Evolutionary conservation across 2,113 vertebrate genomes (phyloP).

Genomic region (Hypocryptadius cinnamomeus): DNA sequence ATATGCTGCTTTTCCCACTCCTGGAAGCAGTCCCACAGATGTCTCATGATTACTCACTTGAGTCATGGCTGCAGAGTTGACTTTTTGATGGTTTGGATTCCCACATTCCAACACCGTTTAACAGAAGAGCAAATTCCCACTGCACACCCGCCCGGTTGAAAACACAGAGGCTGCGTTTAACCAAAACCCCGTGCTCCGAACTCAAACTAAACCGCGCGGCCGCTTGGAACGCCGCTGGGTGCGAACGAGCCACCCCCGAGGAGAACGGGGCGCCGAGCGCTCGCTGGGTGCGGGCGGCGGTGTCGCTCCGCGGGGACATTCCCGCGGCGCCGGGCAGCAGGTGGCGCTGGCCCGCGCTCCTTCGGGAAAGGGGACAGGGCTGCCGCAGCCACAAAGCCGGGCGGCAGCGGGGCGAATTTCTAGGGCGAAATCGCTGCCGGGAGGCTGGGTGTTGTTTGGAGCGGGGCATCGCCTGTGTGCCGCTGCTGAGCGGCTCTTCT

Average conservation of each 20-base stretch:
- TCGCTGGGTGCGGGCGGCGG: too few relatives aligned
- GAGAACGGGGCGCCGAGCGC: not conserved
- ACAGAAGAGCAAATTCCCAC: not conserved
- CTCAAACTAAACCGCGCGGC: not conserved
- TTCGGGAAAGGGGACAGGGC: too few relatives aligned
- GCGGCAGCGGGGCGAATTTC: not conserved
- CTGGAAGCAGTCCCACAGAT: conserved; percentile 46
- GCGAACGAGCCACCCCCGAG: not conserved
- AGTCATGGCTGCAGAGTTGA: conserved; percentile 5
- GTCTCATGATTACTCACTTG: conserved; percentile 43
- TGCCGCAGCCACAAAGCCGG: not conserved
- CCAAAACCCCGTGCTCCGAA: not conserved
- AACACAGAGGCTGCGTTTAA: not conserved
- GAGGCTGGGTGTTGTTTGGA: not conserved
- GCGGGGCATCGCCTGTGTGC: not conserved
- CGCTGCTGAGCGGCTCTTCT: not conserved
- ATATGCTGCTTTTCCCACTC: conserved; percentile 40
- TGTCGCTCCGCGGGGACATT: accelerated
- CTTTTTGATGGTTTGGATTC: not conserved
- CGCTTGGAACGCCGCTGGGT: not conserved
- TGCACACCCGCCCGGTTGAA: not conserved
- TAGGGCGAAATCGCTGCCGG: not conserved
- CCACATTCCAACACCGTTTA: not conserved
- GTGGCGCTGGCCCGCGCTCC: not conserved
- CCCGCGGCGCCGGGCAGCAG: not conserved